Percentiles rank a stretch among this genome's conserved stretches.
phyloP scores from a whole-genome alignment of 2,888 invertebrate species.

The Liodrosophila aerea region DNA sequence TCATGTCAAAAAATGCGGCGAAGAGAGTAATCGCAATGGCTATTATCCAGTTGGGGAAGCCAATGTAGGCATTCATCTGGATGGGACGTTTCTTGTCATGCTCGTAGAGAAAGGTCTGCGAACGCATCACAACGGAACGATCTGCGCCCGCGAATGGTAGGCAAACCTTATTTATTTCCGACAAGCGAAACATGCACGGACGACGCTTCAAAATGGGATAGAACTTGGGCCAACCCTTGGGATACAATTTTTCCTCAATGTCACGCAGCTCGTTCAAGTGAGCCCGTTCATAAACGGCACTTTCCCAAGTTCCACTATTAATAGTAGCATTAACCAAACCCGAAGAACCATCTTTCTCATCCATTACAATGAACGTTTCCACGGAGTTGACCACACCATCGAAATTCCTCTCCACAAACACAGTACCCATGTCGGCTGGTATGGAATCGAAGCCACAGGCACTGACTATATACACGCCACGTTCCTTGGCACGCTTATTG shows the following conservation, averaged over 20 bases:
- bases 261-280: slow-evolving; percentile 85
- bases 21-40: slow-evolving; percentile 84
- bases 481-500: slow-evolving; percentile 88
- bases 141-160: slow-evolving; percentile 93
- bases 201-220: slow-evolving; percentile 85
- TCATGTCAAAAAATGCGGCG: slow-evolving; percentile 85
- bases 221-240: slow-evolving; percentile 85
- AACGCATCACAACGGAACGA: slow-evolving; percentile 90
- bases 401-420: slow-evolving; percentile 90
- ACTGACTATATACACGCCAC: slow-evolving; percentile 92
- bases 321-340: slow-evolving; percentile 83
- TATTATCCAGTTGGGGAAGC: slow-evolving; percentile 84
- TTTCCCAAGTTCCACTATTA: slow-evolving; percentile 95
- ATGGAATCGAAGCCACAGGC: slow-evolving; percentile 97
- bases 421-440: slow-evolving; percentile 93
- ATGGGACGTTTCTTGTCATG: slow-evolving; percentile 88
- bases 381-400: slow-evolving; percentile 89
- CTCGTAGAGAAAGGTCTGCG: slow-evolving; percentile 90
- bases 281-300: slow-evolving; percentile 90
- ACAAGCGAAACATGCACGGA: slow-evolving; percentile 84
- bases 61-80: slow-evolving; percentile 90
- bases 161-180: slow-evolving; percentile 84
- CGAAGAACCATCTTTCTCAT: too few species aligned
- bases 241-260: slow-evolving; percentile 87
- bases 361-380: too few species aligned